Percentiles rank a stretch among this genome's conserved stretches.
phyloP scores from a whole-genome alignment of 1,140 invertebrate species.

The Akabosia matsudoensis region DNA sequence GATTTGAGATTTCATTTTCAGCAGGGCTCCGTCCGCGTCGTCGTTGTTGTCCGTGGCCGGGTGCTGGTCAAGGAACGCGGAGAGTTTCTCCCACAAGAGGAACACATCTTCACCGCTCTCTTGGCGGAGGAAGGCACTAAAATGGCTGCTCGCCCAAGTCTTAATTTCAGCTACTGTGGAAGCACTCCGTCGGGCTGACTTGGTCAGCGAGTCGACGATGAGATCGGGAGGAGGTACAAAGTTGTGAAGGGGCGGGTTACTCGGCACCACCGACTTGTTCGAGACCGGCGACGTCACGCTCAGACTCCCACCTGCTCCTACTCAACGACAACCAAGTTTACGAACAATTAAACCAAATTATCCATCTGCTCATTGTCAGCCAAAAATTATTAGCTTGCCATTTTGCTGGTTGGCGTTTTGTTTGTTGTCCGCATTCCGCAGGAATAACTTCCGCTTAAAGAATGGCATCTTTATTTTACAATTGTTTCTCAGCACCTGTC shows the following conservation, averaged over 20 bases:
- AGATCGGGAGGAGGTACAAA: slow-evolving; percentile 35
- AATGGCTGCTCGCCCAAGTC: slow-evolving; percentile 34
- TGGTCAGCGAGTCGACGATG: slow-evolving; percentile 12
- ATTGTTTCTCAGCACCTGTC: no score
- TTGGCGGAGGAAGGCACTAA: slow-evolving; percentile 30
- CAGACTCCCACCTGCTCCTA: no score
- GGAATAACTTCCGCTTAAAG: no score
- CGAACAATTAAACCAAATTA: background rate
- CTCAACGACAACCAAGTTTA: background rate
- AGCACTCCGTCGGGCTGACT: slow-evolving; percentile 25
- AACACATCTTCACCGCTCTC: slow-evolving; percentile 40
- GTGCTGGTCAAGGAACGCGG: background rate
- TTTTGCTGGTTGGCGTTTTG: no score
- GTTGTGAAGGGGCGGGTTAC: slow-evolving; percentile 29
- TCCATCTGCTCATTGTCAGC: no score
- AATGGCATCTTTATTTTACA: no score
- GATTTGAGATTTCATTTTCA: slow-evolving; percentile 36
- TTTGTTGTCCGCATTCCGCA: no score
- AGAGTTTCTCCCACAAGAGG: slow-evolving; percentile 31
- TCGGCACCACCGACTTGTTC: background rate
- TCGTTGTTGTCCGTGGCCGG: background rate
- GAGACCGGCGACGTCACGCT: slow-evolving; percentile 1
- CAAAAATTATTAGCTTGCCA: no score
- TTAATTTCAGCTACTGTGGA: slow-evolving; percentile 33
- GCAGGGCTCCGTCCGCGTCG: background rate